Evolutionary conservation across 2,888 invertebrate species (phyloP).

Genomic region (Caenorhabditis sp.): DNA sequence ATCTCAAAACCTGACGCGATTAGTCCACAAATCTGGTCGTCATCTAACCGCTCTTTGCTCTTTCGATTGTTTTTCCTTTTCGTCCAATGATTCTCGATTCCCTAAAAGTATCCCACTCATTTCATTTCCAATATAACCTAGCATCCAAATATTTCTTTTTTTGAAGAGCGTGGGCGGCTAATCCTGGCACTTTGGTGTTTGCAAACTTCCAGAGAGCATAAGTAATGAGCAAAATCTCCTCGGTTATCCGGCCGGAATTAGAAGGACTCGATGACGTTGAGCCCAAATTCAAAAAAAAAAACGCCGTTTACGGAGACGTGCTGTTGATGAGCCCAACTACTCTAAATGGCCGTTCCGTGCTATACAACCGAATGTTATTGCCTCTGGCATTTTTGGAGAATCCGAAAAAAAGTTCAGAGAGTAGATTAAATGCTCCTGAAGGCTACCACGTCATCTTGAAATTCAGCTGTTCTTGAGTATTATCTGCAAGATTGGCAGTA

Average conservation of each 20-base stretch:
- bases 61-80: conserved; percentile 16
- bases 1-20: conserved; percentile 14
- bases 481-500: too few relatives aligned
- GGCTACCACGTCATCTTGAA: too few relatives aligned
- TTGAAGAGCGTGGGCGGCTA: too few relatives aligned
- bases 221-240: too few relatives aligned
- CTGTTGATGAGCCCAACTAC: neutral
- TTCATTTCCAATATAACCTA: too few relatives aligned
- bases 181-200: too few relatives aligned
- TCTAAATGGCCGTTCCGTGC: neutral
- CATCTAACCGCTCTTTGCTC: conserved; percentile 5
- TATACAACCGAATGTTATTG: conserved; percentile 2
- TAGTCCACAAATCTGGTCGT: neutral
- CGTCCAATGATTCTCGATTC: neutral
- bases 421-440: neutral
- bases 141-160: too few relatives aligned
- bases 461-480: too few relatives aligned
- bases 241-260: too few relatives aligned
- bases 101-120: neutral
- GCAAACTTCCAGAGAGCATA: too few relatives aligned
- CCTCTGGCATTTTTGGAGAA: neutral
- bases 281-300: neutral
- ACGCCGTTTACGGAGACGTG: neutral
- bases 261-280: neutral
- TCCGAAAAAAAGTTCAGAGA: neutral